Base-by-base conservation (phyloP, 2,797 vertebrate genomes). In the Manis javanica region DNA sequence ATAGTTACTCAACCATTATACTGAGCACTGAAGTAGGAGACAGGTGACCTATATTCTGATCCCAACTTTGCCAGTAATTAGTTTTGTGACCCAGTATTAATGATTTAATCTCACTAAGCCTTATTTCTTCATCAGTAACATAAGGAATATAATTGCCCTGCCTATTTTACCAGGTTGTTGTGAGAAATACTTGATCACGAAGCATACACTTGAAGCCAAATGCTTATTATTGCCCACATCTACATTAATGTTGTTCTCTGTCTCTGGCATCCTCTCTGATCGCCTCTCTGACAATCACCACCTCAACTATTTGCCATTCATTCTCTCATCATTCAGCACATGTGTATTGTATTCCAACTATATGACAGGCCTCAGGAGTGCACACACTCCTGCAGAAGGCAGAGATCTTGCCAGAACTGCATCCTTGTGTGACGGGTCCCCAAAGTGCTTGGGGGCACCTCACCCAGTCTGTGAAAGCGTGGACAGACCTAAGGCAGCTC, bases 41-140 rank as follows among this genome's bases (percentile, higher is more conserved):
- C 4, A 14, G 74, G 10, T 83, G 42, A 92, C 72, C 71, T 85
- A 72, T 61, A 88, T 83, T 92, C n/a, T 88, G 77, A 95, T 55
- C 7, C 46, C 7, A 87, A 63, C 53, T 94, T 96, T 94, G 79
- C 57, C 93, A 95, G 84, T 82, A 92, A 95, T 94, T 92, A 87
- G 77, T 85, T 94, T 86, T 96, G 29, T 91, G 77, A 95, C 82
- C n/a, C 63, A 74, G 42, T 90, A 87, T 78, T 72, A 94, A 86
- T 95, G 53, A 88, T 68, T 88, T 86, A 82, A 83, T 86, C 78
- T 93, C 51, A 82, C 53, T 55, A 85, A 75, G 46, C 91, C 79
- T 90, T 82, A 90, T 95, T 93, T 96, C 57, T 85, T 96, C 89
- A 94, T 95, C 46, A 83, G 37, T 90, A 82, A 86, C 26, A 69